A percentile compares a stretch with the other conserved stretches of the same genome.
Evolutionary conservation across 2,113 vertebrate genomes (phyloP).

Genomic region (Crotalus horridus): DNA sequence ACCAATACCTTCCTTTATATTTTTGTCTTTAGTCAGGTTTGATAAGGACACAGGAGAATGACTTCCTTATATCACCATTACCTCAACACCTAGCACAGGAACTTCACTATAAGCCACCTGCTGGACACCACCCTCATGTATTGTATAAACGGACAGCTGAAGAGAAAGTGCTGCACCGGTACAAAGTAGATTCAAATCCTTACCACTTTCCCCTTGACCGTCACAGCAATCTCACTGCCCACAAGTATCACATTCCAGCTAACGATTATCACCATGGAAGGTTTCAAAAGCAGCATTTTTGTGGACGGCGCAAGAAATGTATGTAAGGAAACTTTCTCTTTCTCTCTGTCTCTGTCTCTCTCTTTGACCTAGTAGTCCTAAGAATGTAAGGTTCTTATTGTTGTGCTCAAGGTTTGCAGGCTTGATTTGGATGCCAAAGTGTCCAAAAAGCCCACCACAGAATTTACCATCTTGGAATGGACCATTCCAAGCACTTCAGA

Average conservation of each 20-base stretch:
- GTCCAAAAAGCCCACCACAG: not conserved
- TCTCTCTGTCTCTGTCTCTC: constrained; percentile 59
- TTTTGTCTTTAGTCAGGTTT: constrained; percentile 85
- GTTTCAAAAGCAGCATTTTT: constrained; percentile 89
- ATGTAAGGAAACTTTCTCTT: constrained; percentile 91
- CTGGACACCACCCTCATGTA: constrained; percentile 88
- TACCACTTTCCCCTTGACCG: constrained; percentile 35
- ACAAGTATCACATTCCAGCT: constrained; percentile 49
- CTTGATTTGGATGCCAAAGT: not conserved
- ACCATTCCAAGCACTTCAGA: not conserved
- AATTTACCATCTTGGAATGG: not conserved
- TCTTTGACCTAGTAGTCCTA: constrained; percentile 47
- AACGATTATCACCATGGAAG: constrained; percentile 66
- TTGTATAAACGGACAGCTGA: constrained; percentile 90
- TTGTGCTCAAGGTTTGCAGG: not conserved
- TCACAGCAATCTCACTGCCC: constrained; percentile 47
- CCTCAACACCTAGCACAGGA: constrained; percentile 82
- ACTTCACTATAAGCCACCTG: constrained; percentile 84
- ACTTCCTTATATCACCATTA: constrained; percentile 90
- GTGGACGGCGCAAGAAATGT: constrained; percentile 99
- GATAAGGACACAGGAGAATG: constrained; percentile 82
- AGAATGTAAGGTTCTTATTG: constrained; percentile 4
- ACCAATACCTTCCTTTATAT: constrained; percentile 29
- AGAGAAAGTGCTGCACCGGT: constrained; percentile 71
- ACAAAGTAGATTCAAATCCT: constrained; percentile 43